Conservation (phyloP, 1,140 invertebrate species). For the Drosophila hydei region DNA sequence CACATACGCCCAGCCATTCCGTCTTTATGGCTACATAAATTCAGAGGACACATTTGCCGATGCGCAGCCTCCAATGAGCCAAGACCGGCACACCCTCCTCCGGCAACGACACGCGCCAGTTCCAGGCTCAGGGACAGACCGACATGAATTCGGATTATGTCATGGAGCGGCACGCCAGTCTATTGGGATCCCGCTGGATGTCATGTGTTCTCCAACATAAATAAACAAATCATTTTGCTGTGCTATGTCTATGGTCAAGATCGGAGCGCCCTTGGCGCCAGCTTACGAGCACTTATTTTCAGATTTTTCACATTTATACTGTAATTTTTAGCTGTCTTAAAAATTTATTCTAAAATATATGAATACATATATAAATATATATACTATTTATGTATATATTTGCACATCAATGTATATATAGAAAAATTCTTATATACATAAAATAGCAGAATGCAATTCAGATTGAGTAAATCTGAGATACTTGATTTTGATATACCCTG, state of each 20-base stretch:
- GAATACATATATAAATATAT: not conserved
- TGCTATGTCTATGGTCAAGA: slow-evolving; percentile 54
- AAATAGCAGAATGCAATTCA: too few species aligned
- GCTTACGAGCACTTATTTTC: slow-evolving; percentile 39
- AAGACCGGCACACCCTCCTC: slow-evolving; percentile 37
- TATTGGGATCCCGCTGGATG: slow-evolving; percentile 4
- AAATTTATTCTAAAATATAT: slow-evolving; percentile 41
- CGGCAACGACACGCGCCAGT: slow-evolving; percentile 18
- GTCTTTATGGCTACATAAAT: slow-evolving; percentile 70
- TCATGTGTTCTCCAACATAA: slow-evolving; percentile 10
- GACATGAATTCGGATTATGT: slow-evolving; percentile 33
- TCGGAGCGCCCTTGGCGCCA: slow-evolving; percentile 53
- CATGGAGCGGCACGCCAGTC: slow-evolving; percentile 10
- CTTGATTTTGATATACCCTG: too few species aligned
- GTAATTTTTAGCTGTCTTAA: slow-evolving; percentile 64
- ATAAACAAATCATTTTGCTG: slow-evolving; percentile 19
- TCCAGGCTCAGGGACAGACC: slow-evolving; percentile 29
- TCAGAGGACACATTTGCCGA: slow-evolving; percentile 55
- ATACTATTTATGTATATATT: not conserved
- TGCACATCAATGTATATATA: not conserved
- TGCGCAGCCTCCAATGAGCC: slow-evolving; percentile 46
- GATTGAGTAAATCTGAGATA: too few species aligned
- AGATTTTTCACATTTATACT: slow-evolving; percentile 53
- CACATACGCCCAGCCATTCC: slow-evolving; percentile 58
- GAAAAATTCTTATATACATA: too few species aligned